A percentile compares a stretch with the other conserved stretches of the same genome.
phyloP scores from a whole-genome alignment of 2,113 vertebrate genomes.

The Sceloporus undulatus region DNA sequence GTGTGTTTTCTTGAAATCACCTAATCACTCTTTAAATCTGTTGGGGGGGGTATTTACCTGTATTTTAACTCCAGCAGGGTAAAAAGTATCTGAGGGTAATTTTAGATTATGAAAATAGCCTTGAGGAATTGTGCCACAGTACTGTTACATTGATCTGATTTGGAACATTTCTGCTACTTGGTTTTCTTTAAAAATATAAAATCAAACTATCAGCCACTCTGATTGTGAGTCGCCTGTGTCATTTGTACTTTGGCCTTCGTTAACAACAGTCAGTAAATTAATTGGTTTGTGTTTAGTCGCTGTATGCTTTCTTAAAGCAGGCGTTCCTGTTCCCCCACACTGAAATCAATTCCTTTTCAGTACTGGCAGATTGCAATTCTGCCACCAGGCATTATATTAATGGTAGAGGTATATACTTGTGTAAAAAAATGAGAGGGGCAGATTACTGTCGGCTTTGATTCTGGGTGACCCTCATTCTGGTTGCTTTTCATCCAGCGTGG shows the following conservation, averaged over 20 bases:
- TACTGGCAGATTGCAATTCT: neutral
- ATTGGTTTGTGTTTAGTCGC: neutral
- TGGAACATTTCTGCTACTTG: neutral
- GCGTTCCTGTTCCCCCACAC: neutral
- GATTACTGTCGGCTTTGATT: neutral
- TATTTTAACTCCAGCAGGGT: neutral
- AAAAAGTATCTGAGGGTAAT: neutral
- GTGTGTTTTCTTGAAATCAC: neutral
- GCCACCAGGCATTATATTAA: neutral
- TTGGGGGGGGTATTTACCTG: neutral
- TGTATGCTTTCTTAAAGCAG: neutral
- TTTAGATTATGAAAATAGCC: neutral
- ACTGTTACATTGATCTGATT: neutral
- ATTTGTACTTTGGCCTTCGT: neutral
- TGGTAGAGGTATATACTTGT: neutral
- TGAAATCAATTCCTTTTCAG: neutral
- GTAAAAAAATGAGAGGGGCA: neutral
- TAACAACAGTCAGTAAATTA: neutral
- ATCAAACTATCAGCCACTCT: neutral
- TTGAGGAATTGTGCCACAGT: neutral
- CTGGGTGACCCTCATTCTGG: neutral
- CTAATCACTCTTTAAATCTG: neutral
- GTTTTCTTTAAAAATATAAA: neutral
- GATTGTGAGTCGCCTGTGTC: neutral
- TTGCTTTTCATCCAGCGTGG: neutral